Evolutionary conservation across 2,113 vertebrate genomes (phyloP).

Genomic region (Rhinoderma darwinii): DNA sequence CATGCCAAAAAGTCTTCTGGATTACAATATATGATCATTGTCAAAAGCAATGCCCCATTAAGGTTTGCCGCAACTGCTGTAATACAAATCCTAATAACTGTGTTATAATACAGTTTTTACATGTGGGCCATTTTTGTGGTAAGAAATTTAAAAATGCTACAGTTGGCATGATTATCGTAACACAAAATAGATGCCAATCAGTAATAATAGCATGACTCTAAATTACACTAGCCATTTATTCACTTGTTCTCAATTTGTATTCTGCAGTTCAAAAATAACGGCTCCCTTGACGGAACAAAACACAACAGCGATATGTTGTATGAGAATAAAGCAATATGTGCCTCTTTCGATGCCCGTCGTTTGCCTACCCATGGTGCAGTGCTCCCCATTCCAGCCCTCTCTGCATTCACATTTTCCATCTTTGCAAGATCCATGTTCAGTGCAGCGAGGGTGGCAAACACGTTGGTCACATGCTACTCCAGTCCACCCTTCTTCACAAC

Average conservation of each 20-base stretch:
- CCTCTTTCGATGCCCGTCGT: slow-evolving; percentile 84
- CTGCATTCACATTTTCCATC: slow-evolving; percentile 99
- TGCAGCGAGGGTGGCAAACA: slow-evolving; percentile 95
- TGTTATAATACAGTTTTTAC: neutral
- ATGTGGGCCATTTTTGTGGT: neutral
- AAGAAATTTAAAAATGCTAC: neutral
- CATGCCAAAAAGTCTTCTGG: slow-evolving; percentile 65
- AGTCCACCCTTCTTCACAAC: slow-evolving; percentile 98
- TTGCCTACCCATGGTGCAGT: slow-evolving; percentile 99
- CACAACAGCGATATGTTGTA: slow-evolving; percentile 81
- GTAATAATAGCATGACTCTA: neutral
- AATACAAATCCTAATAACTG: neutral
- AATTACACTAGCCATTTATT: neutral
- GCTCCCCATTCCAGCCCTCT: slow-evolving; percentile 99
- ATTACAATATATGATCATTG: slow-evolving; percentile 76
- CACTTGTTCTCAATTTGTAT: neutral
- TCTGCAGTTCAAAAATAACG: slow-evolving; percentile 46
- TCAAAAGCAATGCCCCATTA: slow-evolving; percentile 74
- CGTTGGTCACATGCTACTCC: slow-evolving; percentile 94
- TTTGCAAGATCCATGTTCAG: slow-evolving; percentile 98
- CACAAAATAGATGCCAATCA: neutral
- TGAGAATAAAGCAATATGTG: slow-evolving; percentile 87
- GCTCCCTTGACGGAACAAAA: slow-evolving; percentile 77
- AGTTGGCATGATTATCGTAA: neutral
- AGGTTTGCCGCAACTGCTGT: slow-evolving; percentile 69